Evolutionary conservation across 2,113 vertebrate genomes (phyloP).

Genomic region (Telmatochromis sp.): DNA sequence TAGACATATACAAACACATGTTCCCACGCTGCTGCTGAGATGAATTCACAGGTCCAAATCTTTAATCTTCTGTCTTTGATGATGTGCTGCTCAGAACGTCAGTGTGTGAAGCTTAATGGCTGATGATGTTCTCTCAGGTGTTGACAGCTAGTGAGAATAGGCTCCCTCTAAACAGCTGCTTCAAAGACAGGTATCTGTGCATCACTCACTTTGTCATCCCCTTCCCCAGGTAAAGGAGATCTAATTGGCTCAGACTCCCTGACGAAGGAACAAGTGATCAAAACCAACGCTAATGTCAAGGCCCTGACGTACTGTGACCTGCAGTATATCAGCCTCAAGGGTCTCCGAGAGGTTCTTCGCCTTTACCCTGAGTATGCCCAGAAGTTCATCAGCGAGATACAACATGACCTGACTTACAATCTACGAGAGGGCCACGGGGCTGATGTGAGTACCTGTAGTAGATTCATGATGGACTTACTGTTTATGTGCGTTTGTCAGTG

Average conservation of each 20-base stretch:
- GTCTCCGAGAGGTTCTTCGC: conserved; percentile 74
- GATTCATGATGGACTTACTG: background rate
- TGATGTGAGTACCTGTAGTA: conserved; percentile 61
- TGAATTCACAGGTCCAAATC: background rate
- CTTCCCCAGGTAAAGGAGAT: conserved; percentile 73
- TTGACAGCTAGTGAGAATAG: background rate
- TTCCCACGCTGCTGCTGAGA: background rate
- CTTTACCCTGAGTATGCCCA: conserved; percentile 79
- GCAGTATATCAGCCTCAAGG: conserved; percentile 80
- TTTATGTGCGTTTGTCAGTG: background rate
- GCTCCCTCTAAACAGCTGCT: background rate
- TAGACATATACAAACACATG: background rate
- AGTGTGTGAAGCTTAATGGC: background rate
- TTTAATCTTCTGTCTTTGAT: background rate
- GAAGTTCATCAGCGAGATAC: conserved; percentile 79
- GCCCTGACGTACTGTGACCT: conserved; percentile 81
- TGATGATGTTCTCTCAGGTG: background rate
- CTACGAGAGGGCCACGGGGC: conserved; percentile 72
- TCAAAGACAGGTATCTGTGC: background rate
- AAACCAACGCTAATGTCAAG: conserved; percentile 81
- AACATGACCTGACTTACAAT: conserved; percentile 82
- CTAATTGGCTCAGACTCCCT: conserved; percentile 78
- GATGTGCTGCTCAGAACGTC: background rate
- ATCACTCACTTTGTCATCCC: background rate
- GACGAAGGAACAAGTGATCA: conserved; percentile 78